Base-by-base conservation (phyloP, 2,888 invertebrate species). In the Enchytraeus crypticus region DNA sequence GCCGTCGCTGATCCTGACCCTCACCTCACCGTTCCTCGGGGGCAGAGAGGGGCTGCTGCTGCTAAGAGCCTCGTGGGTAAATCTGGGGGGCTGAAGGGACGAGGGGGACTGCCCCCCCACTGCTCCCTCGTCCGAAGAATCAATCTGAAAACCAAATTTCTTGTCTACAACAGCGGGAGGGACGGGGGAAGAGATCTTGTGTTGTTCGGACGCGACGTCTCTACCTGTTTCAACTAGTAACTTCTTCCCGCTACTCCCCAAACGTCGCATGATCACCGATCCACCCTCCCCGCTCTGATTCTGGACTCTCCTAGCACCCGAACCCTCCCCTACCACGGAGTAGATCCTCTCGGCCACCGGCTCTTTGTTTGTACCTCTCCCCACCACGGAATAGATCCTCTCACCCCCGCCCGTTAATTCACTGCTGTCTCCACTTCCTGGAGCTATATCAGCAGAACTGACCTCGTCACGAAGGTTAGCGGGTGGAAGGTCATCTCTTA, bases 21-120 rank as follows among this genome's bases (percentile, higher is more conserved):
- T 21, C 2, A 23, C 11, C 23, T 29, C 51, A 34, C 51, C 26
- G 27, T 58, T 58, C 21, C 58, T 27, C 27, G 58, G 58, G 8
- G 58, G 58, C 30, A 58, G 51, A 30, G 49, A 49, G 26, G 58
- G 58, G 38, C 58, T 58, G 27, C 43, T 54, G 38, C 34, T 32
- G 21, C 21, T n/a, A 23, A 18, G 11, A 14, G 11, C 38, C 8
- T 8, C 8, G 38, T 38, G 38, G 18, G 18, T 14, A 38, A 38
- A 38, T 14, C 18, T 38, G 11, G 11, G 34, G 26, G 11, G n/a
- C 33, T 32, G 11, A 5, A 38, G 5, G 23, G 5, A 5, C 11
- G 26, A 21, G 27, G 32, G 51, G 23, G 18, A 23, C n/a, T 18
- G 21, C 5, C 11, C 33, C 30, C 58, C 51, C 26, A 8, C 47